Base-by-base conservation (phyloP, 2,797 vertebrate genomes). In the Enteromius afrohamiltoni region DNA sequence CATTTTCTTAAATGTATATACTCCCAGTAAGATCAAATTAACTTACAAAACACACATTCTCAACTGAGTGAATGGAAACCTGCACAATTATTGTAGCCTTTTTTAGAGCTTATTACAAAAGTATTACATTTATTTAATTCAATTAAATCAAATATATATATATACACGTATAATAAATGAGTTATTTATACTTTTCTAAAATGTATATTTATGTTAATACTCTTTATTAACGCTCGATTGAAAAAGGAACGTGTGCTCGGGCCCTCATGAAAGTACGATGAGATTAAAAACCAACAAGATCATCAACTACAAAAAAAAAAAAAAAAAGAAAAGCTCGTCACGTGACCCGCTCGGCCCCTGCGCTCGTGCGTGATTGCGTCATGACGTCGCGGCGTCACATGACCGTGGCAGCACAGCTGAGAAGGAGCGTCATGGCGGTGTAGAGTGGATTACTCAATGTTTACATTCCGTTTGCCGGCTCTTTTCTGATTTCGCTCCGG, bases 381-480 rank as follows among this genome's bases (percentile, higher is more conserved):
- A 74, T 0, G 34, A 31, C 83, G 51, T 17, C 10, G 2, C 11
- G 45, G 69, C 70, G 58, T 73, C 73, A 90, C 91, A 14, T 77
- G 9, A 89, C 90, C 73, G 62, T 53, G 85, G 91, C 91, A 84
- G 92, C 91, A 89, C 91, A 89, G 86, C 77, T 60, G 77, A 58
- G 83, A 68, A 53, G 31, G 45, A 58, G 53, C 53, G 68, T 84
- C 77, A 79, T 79, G 77, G 83, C 83, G 83, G 77, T 42, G 77
- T 79, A 84, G 83, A 71, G 71, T n/a, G 68, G 40, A 65, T 75
- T 68, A 79, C 77, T 55, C 73, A 85, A 45, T 85, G 83, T 85
- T 85, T 85, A 85, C 69, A 76, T 58, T 75, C 64, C 17, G 17
- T 62, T 86, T 85, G 83, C 83, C 76, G 86, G 47, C 29, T 37